These are phyloP conservation scores for Microcebus ravelobensis DNA, from an alignment of 2,113 vertebrate genomes.

Conservation along the genomic window DNA sequence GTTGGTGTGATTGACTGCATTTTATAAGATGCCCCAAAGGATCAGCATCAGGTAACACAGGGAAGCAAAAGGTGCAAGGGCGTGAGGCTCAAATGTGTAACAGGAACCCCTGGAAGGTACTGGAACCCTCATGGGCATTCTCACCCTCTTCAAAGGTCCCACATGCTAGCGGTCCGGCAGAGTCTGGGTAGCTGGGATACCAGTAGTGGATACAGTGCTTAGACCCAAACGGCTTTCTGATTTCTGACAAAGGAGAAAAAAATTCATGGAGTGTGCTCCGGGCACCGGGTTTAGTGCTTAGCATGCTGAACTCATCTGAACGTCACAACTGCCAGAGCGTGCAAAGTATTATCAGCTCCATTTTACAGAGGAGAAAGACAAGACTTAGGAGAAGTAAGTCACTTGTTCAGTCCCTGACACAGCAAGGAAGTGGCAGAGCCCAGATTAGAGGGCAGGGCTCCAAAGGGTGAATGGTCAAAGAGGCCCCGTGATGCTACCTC, in stretches of 20 bases:
- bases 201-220: background rate
- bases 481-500: background rate
- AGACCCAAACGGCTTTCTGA: background rate
- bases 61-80: background rate
- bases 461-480: background rate
- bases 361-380: conserved; percentile 12
- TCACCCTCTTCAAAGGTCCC: background rate
- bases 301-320: background rate
- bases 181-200: background rate
- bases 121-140: background rate
- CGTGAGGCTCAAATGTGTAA: background rate
- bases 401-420: background rate
- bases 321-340: background rate
- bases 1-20: background rate
- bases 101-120: background rate
- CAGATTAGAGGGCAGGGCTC: background rate
- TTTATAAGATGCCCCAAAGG: background rate
- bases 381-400: background rate
- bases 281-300: background rate
- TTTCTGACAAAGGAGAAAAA: background rate
- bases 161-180: background rate
- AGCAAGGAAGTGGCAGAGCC: background rate
- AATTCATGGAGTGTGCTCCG: background rate
- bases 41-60: background rate
- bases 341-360: background rate